Percentiles rank a stretch among this genome's conserved stretches.
Conservation (phyloP, 2,888 invertebrate genomes). For the Colostygia pectinataria region DNA sequence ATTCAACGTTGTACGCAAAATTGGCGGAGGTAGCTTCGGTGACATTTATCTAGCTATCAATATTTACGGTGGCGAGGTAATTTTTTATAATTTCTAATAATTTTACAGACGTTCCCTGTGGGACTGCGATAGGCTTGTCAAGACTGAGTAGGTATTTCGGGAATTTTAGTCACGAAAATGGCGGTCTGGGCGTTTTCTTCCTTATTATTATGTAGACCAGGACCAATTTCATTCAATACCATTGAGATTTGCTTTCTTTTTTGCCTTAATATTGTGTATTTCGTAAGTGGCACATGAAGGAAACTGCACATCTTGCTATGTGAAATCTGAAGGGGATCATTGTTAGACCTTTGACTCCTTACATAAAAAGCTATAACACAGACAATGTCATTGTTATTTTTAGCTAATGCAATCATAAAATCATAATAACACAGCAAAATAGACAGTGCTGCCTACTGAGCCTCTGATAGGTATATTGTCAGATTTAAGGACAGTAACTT, state of each 20-base stretch:
- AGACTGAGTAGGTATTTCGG: slow-evolving; percentile 60
- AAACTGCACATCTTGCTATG: slow-evolving; percentile 22
- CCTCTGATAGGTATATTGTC: no score
- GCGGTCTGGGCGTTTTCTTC: slow-evolving; percentile 64
- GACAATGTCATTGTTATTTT: no score
- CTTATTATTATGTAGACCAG: slow-evolving; percentile 22
- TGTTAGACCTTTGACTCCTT: slow-evolving; percentile 31
- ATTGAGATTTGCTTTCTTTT: slow-evolving; percentile 8
- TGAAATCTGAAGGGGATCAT: slow-evolving; percentile 32
- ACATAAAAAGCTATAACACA: not conserved
- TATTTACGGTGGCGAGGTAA: slow-evolving; percentile 94
- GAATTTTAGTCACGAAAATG: slow-evolving; percentile 66
- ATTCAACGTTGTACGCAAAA: slow-evolving; percentile 97
- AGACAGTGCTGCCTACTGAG: no score
- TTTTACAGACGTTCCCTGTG: slow-evolving; percentile 38
- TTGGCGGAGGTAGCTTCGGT: slow-evolving; percentile 99
- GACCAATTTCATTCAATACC: slow-evolving; percentile 18
- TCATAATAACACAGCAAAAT: no score
- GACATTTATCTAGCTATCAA: slow-evolving; percentile 98
- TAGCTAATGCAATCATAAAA: no score
- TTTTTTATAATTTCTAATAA: slow-evolving; percentile 41
- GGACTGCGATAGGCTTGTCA: slow-evolving; percentile 48
- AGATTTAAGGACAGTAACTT: no score
- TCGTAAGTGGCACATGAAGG: slow-evolving; percentile 25
- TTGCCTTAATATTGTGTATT: slow-evolving; percentile 8